These are phyloP conservation scores for Drosophila pseudotalamancana DNA, from an alignment of 2,888 invertebrate genomes.

Conservation along the genomic window DNA sequence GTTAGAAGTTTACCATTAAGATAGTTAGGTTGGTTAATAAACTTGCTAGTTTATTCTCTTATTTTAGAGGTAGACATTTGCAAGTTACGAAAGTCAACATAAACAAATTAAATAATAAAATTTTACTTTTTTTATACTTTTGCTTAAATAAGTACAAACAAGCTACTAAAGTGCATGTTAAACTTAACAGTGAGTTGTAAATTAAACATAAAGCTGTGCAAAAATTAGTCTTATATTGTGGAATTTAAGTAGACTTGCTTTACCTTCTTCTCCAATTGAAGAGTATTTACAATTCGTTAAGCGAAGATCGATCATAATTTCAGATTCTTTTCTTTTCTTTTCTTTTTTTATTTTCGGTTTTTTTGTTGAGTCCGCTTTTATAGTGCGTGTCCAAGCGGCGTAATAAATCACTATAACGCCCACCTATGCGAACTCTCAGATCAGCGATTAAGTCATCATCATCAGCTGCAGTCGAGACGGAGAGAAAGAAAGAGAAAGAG, in stretches of 20 bases:
- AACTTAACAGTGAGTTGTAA: neutral
- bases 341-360: neutral
- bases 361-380: slow-evolving; percentile 41
- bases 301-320: slow-evolving; percentile 2
- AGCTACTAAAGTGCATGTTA: neutral
- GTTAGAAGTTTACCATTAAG: no score
- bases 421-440: slow-evolving; percentile 57
- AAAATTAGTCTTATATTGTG: no score
- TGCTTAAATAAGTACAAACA: no score
- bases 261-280: neutral
- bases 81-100: no score
- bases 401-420: slow-evolving; percentile 71
- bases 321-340: slow-evolving; percentile 6
- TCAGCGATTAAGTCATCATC: slow-evolving; percentile 73
- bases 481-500: slow-evolving; percentile 15
- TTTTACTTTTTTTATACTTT: no score
- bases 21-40: no score
- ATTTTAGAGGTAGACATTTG: no score
- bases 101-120: no score
- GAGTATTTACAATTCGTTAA: slow-evolving; percentile 23
- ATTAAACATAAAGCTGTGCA: neutral
- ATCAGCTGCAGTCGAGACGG: slow-evolving; percentile 36
- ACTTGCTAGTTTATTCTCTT: no score
- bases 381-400: slow-evolving; percentile 68
- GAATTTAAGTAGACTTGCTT: neutral